These are phyloP conservation scores for Macrobrachium nipponense DNA, from an alignment of 1,140 invertebrate species.

Conservation along the genomic window DNA sequence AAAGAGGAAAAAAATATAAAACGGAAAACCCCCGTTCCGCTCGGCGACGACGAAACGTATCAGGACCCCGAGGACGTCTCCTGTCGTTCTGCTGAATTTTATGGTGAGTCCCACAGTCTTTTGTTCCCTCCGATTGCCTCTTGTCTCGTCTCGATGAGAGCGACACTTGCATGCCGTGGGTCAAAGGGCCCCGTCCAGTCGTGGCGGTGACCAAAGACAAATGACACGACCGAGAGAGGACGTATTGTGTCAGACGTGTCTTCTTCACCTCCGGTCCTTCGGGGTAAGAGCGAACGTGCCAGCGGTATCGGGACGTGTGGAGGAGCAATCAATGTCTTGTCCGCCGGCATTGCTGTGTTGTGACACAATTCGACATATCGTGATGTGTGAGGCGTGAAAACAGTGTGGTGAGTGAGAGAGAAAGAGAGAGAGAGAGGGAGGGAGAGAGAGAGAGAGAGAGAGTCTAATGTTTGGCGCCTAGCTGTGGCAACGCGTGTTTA, in stretches of 20 bases:
- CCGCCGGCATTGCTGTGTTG: neutral
- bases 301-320: too few relatives aligned
- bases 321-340: too few relatives aligned
- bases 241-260: too few relatives aligned
- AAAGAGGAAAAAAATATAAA: slow-evolving; percentile 21
- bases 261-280: too few relatives aligned
- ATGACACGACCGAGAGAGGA: too few relatives aligned
- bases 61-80: slow-evolving; percentile 23
- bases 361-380: neutral
- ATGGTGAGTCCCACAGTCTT: slow-evolving; percentile 23
- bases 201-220: too few relatives aligned
- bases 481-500: slow-evolving; percentile 55
- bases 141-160: neutral
- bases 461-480: slow-evolving; percentile 57
- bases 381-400: too few relatives aligned
- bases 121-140: too few relatives aligned
- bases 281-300: too few relatives aligned
- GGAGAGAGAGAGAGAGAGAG: slow-evolving; percentile 49
- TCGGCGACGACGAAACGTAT: too few relatives aligned
- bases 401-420: slow-evolving; percentile 37
- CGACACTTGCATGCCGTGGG: too few relatives aligned
- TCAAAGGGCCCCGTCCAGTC: too few relatives aligned
- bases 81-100: slow-evolving; percentile 47
- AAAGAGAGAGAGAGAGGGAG: slow-evolving; percentile 31
- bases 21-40: slow-evolving; percentile 1